A percentile compares a stretch with the other conserved stretches of the same genome.
phyloP scores from a whole-genome alignment of 2,113 vertebrate genomes.

The Mormyrus lacerda region DNA sequence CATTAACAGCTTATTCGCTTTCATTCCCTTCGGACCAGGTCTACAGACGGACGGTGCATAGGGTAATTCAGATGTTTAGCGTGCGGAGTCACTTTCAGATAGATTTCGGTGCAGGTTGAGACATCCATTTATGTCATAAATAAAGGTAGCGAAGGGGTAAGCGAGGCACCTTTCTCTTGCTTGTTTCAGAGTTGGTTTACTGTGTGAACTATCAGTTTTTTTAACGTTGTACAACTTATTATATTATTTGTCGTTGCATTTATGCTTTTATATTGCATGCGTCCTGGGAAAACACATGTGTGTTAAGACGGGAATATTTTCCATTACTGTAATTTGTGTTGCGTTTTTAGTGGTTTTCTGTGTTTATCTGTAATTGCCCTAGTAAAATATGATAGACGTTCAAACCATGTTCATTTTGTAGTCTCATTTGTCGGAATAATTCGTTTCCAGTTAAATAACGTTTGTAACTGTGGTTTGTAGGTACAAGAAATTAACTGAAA shows the following conservation, averaged over 20 bases:
- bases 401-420: background rate
- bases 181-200: background rate
- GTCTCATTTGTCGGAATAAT: background rate
- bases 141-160: background rate
- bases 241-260: background rate
- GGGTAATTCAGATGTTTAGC: background rate
- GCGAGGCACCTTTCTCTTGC: background rate
- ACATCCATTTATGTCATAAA: background rate
- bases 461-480: background rate
- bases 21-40: background rate
- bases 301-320: background rate
- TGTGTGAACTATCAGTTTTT: background rate
- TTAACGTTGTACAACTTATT: background rate
- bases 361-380: background rate
- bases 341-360: background rate
- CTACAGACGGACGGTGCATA: background rate
- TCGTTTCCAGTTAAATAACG: background rate
- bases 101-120: background rate
- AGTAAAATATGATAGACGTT: background rate
- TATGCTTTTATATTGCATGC: background rate
- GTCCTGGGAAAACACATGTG: background rate
- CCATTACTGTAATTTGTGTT: background rate
- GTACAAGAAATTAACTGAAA: background rate
- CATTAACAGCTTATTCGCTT: background rate
- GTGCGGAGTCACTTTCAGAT: background rate